Base-by-base conservation (phyloP, 2,888 invertebrate species). In the Trachelus iudaicus region DNA sequence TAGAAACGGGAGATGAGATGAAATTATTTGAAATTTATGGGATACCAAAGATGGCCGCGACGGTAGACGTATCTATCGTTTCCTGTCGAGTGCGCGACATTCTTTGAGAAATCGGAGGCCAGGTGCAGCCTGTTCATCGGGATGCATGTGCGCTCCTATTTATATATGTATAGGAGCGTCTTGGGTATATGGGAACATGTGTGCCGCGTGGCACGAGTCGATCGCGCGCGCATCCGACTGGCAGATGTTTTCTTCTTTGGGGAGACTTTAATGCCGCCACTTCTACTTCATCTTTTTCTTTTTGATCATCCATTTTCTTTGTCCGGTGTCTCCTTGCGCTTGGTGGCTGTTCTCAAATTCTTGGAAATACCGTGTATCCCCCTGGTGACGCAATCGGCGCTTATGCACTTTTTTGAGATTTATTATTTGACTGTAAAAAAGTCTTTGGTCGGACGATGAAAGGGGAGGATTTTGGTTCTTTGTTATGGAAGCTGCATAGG, bases 201-300 rank as follows among this genome's bases (percentile, higher is more conserved):
- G 76, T 73, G 68, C 75, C 77, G 75, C 77, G 78, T 80, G 83
- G 83, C 83, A 84, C 80, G 82, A 83, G 84, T 79, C 83, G 73
- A 76, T 73, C 33, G 73, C 33, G 79, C 78, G 78, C 69, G 75
- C 75, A 68, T 69, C 80, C 79, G 76, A 81, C 73, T 69, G 79
- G 83, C 84, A 84, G 84, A 82, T 84, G 84, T 84, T 84, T 84
- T 81, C 81, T 81, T 79, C 80, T 76, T 78, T 75, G 79, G 40
- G 34, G 75, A 75, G 73, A 34, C 71, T 34, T 71, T 71, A 71
- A 34, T 34, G 71, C 71, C 23, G 56, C 56, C 23, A 56, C 56
- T 56, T 56, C 56, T 23, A 23, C 56, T 56, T 56, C 56, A 2
- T 56, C 56, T 56, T 56, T 23, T 56, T 56, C 23, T 56, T 56